A percentile compares a stretch with the other conserved stretches of the same genome.
phyloP scores from a whole-genome alignment of 2,113 vertebrate species.

The Barbus barbus region DNA sequence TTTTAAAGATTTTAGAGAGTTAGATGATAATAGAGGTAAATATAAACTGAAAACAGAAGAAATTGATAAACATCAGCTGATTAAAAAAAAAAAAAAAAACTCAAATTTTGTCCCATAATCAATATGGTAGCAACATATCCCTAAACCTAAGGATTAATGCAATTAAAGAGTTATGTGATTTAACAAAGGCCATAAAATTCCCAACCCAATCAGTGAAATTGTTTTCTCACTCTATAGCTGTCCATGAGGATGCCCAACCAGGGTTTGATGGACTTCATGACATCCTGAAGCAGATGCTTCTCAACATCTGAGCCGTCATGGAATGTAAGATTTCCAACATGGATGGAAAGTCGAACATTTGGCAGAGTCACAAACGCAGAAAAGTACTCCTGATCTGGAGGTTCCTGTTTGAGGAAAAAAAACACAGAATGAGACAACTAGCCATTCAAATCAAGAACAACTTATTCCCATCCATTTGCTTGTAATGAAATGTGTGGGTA shows the following conservation, averaged over 20 bases:
- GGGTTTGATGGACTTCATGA: constrained; percentile 83
- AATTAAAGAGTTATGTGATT: too few relatives aligned
- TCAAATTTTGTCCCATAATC: too few relatives aligned
- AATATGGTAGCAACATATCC: background rate
- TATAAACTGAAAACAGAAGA: too few relatives aligned
- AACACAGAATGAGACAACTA: background rate
- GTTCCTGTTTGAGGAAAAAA: constrained; percentile 67
- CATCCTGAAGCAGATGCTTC: constrained; percentile 80
- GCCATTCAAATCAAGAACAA: background rate
- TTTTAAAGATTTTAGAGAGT: too few relatives aligned
- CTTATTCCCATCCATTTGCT: background rate
- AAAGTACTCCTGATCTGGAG: constrained; percentile 79
- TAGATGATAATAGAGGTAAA: too few relatives aligned
- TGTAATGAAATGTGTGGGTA: constrained; percentile 53
- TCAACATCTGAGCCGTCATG: constrained; percentile 76
- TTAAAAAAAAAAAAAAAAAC: too few relatives aligned
- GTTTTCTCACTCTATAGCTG: constrained; percentile 81
- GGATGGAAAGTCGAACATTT: constrained; percentile 77
- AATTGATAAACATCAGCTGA: too few relatives aligned
- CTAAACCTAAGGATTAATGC: too few relatives aligned
- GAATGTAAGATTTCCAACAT: constrained; percentile 84
- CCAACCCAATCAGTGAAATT: background rate
- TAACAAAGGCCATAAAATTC: background rate
- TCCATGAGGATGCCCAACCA: constrained; percentile 85
- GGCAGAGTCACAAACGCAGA: constrained; percentile 77